Base-by-base conservation (phyloP, 1,140 invertebrate species). In the Drosophila yakuba region DNA sequence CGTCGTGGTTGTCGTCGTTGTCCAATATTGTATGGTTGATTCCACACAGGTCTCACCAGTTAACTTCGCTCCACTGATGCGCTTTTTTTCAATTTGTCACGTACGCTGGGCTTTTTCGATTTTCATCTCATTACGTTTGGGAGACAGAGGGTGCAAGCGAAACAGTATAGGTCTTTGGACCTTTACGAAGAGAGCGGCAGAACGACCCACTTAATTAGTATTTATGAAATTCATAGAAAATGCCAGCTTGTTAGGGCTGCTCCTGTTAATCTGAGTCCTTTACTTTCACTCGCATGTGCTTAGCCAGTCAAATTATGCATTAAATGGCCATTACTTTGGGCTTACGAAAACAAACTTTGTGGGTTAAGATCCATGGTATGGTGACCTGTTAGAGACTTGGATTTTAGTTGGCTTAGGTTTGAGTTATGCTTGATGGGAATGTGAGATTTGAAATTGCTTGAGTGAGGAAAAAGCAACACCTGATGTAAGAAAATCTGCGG, bases 11-110 rank as follows among this genome's bases (percentile, higher is more conserved):
- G 61, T 55, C 60, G 61, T 56, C 66, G 80, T 59, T 88, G 84
- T 88, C 84, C 84, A 80, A 85, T 88, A 84, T 80, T 73, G 80
- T 89, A 88, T 89, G 84, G 60, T 88, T 89, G 84, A 89, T 84
- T 89, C 84, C 84, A 89, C 84, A 89, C 84, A 90, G 84, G 84
- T 88, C 84, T 84, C 84, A 68, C 84, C 82, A 89, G 84, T 88
- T 88, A 88, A 88, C 84, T 90, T 75, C 86, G 90, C 90, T 84
- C 82, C 90, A 88, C 80, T 91, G 90, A 86, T 79, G 82, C 75
- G 83, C 80, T 84, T 88, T 88, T 76, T 91, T 90, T 86, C 90
- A 90, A 91, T 91, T 91, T 91, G 90, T 91, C 90, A 91, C 90
- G 90, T 91, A 80, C 90, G 61, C 43, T 72, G 69, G 61, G 80